Evolutionary conservation across 2,797 vertebrate genomes (phyloP).

Genomic region (Coregonus suidteri): DNA sequence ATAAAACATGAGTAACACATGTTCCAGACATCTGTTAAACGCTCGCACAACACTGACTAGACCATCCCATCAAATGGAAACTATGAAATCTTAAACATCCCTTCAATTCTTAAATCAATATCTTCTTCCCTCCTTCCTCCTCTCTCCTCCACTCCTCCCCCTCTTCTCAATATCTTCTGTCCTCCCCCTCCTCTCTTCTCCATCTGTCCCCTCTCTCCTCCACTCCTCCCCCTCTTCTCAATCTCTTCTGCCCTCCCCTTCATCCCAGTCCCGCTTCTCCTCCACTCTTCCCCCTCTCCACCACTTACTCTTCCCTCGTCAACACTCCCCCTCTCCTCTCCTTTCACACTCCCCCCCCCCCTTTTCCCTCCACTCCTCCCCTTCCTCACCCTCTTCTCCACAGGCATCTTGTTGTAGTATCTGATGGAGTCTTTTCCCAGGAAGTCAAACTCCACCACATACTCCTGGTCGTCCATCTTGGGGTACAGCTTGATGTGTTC

Average conservation of each 20-base stretch:
- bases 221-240: neutral
- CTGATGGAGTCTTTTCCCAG: conserved; percentile 95
- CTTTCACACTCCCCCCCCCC: neutral
- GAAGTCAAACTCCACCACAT: conserved; percentile 96
- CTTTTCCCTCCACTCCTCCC: neutral
- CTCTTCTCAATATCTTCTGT: no score
- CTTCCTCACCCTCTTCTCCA: conserved; percentile 90
- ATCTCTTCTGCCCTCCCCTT: neutral
- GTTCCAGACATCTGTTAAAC: conserved; percentile 24
- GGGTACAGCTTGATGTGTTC: conserved; percentile 92
- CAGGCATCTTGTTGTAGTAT: conserved; percentile 97
- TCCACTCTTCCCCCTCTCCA: neutral
- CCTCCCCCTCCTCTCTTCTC: neutral
- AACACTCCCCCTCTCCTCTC: neutral
- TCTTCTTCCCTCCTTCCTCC: neutral
- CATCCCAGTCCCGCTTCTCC: neutral
- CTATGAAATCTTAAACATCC: neutral
- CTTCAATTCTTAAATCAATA: neutral
- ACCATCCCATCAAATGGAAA: conserved; percentile 8
- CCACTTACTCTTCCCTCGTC: neutral
- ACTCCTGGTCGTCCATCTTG: conserved; percentile 92
- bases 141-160: neutral
- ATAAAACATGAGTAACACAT: conserved; percentile 28
- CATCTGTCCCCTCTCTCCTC: neutral
- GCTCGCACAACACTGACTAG: neutral